phyloP scores from a whole-genome alignment of 2,113 vertebrate genomes.

The Odobenus rosmarus region DNA sequence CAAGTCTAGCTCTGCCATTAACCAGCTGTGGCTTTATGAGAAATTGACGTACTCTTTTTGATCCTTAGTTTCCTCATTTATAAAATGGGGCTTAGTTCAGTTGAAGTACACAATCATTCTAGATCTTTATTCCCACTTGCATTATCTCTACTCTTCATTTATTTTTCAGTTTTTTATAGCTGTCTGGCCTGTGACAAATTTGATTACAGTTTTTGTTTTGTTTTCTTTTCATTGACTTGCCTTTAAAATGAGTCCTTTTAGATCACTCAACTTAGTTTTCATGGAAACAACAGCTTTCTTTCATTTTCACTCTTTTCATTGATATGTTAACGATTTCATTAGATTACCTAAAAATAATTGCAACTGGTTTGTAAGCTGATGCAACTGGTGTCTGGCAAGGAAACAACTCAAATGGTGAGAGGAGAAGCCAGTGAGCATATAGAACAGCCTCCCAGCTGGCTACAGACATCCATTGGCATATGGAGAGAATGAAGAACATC shows the following conservation, averaged over 20 bases:
- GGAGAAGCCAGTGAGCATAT: neutral
- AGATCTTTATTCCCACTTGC: neutral
- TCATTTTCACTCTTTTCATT: conserved; percentile 18
- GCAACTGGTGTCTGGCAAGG: conserved; percentile 12
- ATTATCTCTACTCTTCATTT: neutral
- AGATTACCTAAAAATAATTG: conserved; percentile 50
- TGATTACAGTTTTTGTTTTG: neutral
- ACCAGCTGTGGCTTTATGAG: neutral
- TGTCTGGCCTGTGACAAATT: neutral
- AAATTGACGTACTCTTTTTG: neutral
- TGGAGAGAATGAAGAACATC: neutral
- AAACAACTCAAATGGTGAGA: neutral
- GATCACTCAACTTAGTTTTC: neutral
- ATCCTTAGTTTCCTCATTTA: neutral
- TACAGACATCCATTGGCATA: neutral
- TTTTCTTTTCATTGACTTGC: neutral
- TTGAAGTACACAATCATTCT: neutral
- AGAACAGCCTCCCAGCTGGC: neutral
- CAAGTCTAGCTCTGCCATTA: neutral
- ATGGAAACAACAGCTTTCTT: conserved; percentile 21
- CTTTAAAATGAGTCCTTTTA: neutral
- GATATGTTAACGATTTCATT: neutral
- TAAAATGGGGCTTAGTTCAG: neutral
- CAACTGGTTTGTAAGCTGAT: neutral
- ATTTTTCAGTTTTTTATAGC: neutral